Conservation (phyloP, 2,113 vertebrate species). For the Sphyrna mokarran region DNA sequence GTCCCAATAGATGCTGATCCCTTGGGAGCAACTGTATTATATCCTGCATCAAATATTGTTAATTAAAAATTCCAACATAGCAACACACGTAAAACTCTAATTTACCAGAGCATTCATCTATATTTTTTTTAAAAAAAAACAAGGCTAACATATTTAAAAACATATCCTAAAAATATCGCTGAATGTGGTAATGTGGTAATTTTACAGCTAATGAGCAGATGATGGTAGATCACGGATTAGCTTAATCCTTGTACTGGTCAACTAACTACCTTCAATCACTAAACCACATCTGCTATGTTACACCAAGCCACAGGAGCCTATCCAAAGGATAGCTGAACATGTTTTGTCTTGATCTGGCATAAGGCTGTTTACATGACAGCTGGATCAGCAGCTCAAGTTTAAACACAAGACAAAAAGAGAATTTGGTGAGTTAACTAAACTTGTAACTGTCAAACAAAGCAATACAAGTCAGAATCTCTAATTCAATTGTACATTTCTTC, state of each 20-base stretch:
- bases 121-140: neutral
- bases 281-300: neutral
- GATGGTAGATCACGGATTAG: neutral
- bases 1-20: neutral
- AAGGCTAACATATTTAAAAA: neutral
- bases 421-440: neutral
- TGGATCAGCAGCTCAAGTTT: neutral
- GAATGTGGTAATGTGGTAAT: neutral
- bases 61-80: neutral
- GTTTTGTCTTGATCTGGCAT: neutral
- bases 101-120: neutral
- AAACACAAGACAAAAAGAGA: neutral
- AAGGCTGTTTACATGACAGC: neutral
- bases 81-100: neutral
- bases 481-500: conserved; percentile 6
- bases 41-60: neutral
- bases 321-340: neutral
- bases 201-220: neutral
- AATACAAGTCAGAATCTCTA: neutral
- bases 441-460: conserved; percentile 5
- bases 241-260: neutral
- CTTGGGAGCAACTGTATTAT: neutral
- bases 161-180: neutral
- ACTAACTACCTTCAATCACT: neutral
- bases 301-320: neutral